A percentile compares a stretch with the other conserved stretches of the same genome.
These are phyloP conservation scores for Willowsia nigromaculata DNA, from an alignment of 2,888 invertebrate genomes.

Conservation along the genomic window DNA sequence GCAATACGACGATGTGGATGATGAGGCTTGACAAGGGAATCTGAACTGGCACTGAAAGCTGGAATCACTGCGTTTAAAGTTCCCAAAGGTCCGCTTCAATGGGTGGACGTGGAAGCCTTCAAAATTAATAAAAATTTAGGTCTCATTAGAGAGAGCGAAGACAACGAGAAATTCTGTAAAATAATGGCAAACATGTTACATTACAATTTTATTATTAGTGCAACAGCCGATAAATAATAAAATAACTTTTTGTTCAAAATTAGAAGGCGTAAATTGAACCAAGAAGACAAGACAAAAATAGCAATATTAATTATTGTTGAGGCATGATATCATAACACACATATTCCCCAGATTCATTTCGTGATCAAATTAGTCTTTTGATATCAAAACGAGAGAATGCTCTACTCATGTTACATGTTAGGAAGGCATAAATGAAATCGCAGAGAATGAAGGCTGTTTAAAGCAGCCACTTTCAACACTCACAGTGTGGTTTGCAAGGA, in stretches of 20 bases:
- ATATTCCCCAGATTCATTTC: neutral
- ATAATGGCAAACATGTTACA: neutral
- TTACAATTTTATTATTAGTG: no score
- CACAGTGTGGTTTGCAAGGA: neutral
- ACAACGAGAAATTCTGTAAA: neutral
- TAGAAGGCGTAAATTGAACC: no score
- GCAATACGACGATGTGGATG: neutral
- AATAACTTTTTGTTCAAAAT: neutral
- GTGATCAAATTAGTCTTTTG: neutral
- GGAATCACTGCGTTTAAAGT: constrained; percentile 6
- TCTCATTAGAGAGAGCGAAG: neutral
- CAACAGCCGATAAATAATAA: neutral
- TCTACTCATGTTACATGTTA: no score
- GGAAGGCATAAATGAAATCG: no score
- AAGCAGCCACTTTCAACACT: neutral
- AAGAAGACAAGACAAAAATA: neutral
- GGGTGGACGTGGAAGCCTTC: constrained; percentile 1
- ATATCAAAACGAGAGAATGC: no score
- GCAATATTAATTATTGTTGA: neutral
- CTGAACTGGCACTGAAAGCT: neutral
- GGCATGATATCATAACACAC: neutral
- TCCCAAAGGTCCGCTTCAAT: constrained; percentile 36
- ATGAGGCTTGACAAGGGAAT: constrained; percentile 31
- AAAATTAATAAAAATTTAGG: constrained; percentile 37
- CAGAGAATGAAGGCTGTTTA: neutral